Base-by-base conservation (phyloP, 1,140 invertebrate species). In the Sesamia nonagrioides region DNA sequence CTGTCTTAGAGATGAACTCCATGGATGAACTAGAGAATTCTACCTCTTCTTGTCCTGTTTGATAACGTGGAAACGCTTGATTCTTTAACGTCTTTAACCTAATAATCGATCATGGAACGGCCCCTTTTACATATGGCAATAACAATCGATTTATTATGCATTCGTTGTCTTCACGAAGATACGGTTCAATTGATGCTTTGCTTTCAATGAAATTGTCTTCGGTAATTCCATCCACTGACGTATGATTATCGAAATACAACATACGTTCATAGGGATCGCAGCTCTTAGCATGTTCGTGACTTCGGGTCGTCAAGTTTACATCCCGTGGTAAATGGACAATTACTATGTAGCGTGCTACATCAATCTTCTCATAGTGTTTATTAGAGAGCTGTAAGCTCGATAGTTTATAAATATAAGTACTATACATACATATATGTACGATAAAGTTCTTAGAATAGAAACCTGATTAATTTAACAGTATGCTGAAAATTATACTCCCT, bases 121-220 rank as follows among this genome's bases (percentile, higher is more conserved):
- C 77, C 82, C 81, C 81, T 78, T 80, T 83, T 78, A 82, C 40
- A 50, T 75, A 78, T 77, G 69, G 63, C 60, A 78, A 71, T 37
- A 68, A 54, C 60, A 81, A 83, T 80, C 74, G 80, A 82, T 86
- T 85, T 86, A 84, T 81, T 82, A 82, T 78, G 63, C 82, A 83
- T 84, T 84, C 80, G 80, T 82, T 84, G 40, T 80, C 69, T 42
- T 81, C 45, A 80, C 75, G 77, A 74, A 21, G 78, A 63, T 71
- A 80, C 77, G 82, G 68, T 84, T 84, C 82, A 85, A 82, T 84
- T 83, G 33, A 77, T 68, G 40, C 45, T 73, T 79, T 56, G 27
- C 52, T 73, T 77, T 63, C 72, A 79, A 78, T 78, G 42, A 45
- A 79, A 77, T 80, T 42, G 73, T 61, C 61, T 40, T 68, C 45